Base-by-base conservation (phyloP, 1,140 invertebrate genomes). In the Arion vulgaris region DNA sequence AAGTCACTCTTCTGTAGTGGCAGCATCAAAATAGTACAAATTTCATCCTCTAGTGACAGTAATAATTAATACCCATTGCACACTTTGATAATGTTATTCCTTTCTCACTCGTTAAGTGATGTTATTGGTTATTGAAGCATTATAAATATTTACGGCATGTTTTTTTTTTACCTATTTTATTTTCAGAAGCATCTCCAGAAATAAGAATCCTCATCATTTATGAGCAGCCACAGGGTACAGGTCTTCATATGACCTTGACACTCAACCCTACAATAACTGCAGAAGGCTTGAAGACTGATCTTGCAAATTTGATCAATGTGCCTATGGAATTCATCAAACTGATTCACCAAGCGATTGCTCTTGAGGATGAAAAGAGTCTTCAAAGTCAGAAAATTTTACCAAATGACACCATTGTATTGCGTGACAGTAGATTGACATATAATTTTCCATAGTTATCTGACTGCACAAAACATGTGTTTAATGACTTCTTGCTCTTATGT, bases 231-330 rank as follows among this genome's bases (percentile, higher is more conserved):
- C 62, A 66, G 28, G 62, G 62, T 32, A 66, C 62, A 28, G 62
- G 62, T 34, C 62, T 66, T 32, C 62, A 66, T 32, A 66, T 66
- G 62, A 66, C n/a, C 62, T 66, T 66, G 62, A 66, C 62, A 2
- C n/a, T 66, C 7, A 66, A 66, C 28, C 62, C 62, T 15, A 34
- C 62, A 66, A 34, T 66, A 23, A 32, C 62, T 7, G 32, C 62
- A 28, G 5, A 11, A 7, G 28, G n/a, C 28, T 32, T 66, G n/a
- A 66, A 66, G 28, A 66, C 7, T 32, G 62, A 66, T 7, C 62
- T 66, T 66, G 17, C 62, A 66, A 66, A 66, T 66, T 28, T 66
- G 5, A 66, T 32, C 28, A 66, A 66, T 28, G 62, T 66, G 7
- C 62, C 62, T 66, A 17, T 28, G 32, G 62, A 66, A 32, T 66